Base-by-base conservation (phyloP, 2,888 invertebrate genomes). In the Xiphydria camelus region DNA sequence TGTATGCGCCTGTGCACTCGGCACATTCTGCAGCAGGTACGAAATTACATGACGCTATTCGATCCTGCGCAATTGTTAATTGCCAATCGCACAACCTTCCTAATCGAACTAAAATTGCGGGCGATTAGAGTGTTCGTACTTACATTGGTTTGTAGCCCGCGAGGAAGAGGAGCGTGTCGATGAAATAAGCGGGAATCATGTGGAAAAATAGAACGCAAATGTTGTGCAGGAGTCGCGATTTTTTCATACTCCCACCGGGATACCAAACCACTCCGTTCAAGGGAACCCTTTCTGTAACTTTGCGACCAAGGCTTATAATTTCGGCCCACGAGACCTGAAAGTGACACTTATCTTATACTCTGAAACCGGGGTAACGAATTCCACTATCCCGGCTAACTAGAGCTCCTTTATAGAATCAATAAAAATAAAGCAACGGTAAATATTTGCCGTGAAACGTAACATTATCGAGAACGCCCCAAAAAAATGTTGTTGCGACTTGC, bases 141-240 rank as follows among this genome's bases (percentile, higher is more conserved):
- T 77, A 92, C 92, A 91, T 82, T 53, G 94, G 93, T 65, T 93
- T 91, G 67, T 91, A 86, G 36, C 97, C 94, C 0, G 91, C 77
- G 31, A 94, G 77, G 64, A 86, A 83, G 22, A 91, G 82, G 1
- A 93, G 73, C 0, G 83, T 76, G 70, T 98, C 98, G 20, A 93
- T 81, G 34, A 94, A 72, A 45, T 94, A 80, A 0, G 97, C 97
- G 0, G 97, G 97, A 35, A 95, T 74, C 80, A 90, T 86, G 75
- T 98, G 98, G 77, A 93, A 93, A 44, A 96, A 79, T 41, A 94
- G 75, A 53, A 90, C 84, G 71, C 90, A 91, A 50, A 94, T 82
- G 65, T 87, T 87, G 76, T 96, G 94, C 44, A 88, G 64, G 3
- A 88, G 68, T 23, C 87, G 83, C 35, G 85, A 87, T 53, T 83